Evolutionary conservation across 2,113 vertebrate genomes (phyloP), one percentile per base, ranked within the genome.

Genomic region (Gadus macrocephalus): DNA sequence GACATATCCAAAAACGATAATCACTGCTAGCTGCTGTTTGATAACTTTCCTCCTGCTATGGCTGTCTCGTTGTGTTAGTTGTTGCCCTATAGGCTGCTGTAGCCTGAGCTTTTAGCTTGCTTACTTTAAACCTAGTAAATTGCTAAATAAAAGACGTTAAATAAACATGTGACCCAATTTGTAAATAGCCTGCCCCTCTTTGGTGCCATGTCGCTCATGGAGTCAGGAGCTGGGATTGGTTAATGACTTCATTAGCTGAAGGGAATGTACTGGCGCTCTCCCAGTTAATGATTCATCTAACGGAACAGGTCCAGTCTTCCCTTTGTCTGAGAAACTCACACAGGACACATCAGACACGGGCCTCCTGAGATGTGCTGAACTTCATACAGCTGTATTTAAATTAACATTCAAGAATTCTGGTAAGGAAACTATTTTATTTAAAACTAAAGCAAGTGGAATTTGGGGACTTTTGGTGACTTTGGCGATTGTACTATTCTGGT

Each of bases 251-350:
- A 88, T 86, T 88, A 87, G 81, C 78, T 76, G 67, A 78, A 87
- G 89, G 88, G 91, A 91, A 89, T 90, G 81, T 83, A 81, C 86
- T 71, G 73, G 72, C 82, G 84, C 79, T 69, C 81, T 68, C 76
- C 74, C 75, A 72, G 91, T 91, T 90, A 92, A 92, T 92, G 86
- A 89, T 89, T 90, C 20, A 92, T 83, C 67, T 67, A 60, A 61
- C 66, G 67, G 85, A 79, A 73, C 62, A 60, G 74, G 70, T 70
- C 77, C 67, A 75, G 72, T 67, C 55, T 68, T 61, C 53, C 72
- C 67, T 68, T 75, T 78, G 73, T 55, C 72, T 71, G 66, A 62
- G 75, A 58, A 84, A 81, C 77, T 81, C 85, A 86, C 76, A 87
- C 76, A 66, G 53, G 67, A 66, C 63, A 27, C 25, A 20, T 76